Evolutionary conservation across 1,140 invertebrate species (phyloP).

Genomic region (Brachionus manjavacas): DNA sequence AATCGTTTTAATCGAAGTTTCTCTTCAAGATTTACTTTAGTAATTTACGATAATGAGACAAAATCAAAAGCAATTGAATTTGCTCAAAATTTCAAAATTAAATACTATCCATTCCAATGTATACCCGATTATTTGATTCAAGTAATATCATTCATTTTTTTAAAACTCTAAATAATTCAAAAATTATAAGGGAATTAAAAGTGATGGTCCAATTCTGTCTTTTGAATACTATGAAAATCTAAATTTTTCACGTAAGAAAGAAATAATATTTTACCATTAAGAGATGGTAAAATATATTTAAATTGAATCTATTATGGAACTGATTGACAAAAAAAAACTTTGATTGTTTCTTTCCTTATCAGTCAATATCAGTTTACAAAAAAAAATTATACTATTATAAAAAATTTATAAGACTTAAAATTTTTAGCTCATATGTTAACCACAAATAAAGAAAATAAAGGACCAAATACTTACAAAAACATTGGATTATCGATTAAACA

Average conservation of each 20-base stretch:
- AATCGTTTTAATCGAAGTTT: conserved; percentile 1
- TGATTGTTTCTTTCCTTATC: no score
- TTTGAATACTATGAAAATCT: neutral
- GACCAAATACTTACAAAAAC: neutral
- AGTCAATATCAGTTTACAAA: no score
- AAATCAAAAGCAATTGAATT: neutral
- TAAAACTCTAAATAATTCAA: neutral
- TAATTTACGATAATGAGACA: neutral
- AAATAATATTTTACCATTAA: neutral
- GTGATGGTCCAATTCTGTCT: neutral
- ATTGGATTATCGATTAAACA: neutral
- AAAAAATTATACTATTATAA: no score
- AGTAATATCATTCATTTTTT: neutral
- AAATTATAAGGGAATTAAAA: neutral
- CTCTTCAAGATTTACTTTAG: neutral
- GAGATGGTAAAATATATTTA: no score
- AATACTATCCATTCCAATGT: neutral
- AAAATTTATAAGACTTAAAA: neutral
- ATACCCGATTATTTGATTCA: conserved; percentile 16
- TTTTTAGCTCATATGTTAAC: neutral
- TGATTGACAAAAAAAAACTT: no score
- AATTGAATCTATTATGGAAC: no score
- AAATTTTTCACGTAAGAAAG: neutral
- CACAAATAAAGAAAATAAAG: neutral
- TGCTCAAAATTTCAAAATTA: neutral